Conservation (phyloP, 2,888 invertebrate genomes). For the Apocheima hispidaria region DNA sequence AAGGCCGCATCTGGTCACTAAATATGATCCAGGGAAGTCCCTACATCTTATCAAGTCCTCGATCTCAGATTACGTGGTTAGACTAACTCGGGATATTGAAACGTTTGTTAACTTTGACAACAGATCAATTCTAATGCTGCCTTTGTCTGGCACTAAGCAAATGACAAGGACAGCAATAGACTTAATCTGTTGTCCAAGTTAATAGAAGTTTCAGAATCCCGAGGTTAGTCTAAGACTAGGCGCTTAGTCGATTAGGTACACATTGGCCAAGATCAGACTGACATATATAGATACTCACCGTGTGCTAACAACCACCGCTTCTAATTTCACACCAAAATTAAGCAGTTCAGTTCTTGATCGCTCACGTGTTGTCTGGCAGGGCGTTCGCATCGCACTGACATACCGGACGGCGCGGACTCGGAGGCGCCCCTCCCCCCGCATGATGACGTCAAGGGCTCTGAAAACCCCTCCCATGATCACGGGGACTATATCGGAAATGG, state of each 20-base stretch:
- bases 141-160: no score
- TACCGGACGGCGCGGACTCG: slow-evolving; percentile 87
- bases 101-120: no score
- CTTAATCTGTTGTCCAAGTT: no score
- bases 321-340: neutral
- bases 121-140: no score
- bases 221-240: neutral
- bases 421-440: slow-evolving; percentile 87
- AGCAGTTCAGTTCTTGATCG: slow-evolving; percentile 79
- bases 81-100: no score
- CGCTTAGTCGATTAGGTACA: neutral
- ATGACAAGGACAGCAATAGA: no score
- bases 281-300: slow-evolving; percentile 9
- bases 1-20: no score
- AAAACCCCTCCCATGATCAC: slow-evolving; percentile 87
- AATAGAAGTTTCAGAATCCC: no score
- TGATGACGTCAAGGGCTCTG: slow-evolving; percentile 86
- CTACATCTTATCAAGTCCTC: no score
- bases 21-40: no score
- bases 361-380: slow-evolving; percentile 84
- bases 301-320: slow-evolving; percentile 35
- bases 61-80: no score
- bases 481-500: slow-evolving; percentile 87
- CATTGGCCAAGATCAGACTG: neutral
- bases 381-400: slow-evolving; percentile 86